Percentiles rank a stretch among this genome's conserved stretches.
phyloP scores from a whole-genome alignment of 2,113 vertebrate genomes.

The Orientallactaga bullata region DNA sequence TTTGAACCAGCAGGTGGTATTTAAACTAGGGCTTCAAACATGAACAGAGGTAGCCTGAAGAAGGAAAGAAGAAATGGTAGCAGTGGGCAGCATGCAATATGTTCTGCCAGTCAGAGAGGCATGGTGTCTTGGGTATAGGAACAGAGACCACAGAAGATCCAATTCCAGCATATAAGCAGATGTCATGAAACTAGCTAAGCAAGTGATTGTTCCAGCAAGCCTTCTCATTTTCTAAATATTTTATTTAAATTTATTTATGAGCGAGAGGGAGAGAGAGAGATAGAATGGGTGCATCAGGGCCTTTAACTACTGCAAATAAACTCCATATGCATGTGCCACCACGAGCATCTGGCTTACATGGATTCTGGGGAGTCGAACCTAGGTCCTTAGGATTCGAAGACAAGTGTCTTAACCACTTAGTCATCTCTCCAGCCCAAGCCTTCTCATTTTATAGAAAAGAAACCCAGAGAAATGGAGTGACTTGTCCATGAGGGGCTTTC shows the following conservation, averaged over 20 bases:
- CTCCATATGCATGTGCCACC: too few relatives aligned
- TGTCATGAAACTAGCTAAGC: neutral
- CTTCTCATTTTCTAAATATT: neutral
- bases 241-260: too few relatives aligned
- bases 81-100: fast-evolving
- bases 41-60: too few relatives aligned
- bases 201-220: neutral
- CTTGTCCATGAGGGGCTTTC: neutral
- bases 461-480: neutral
- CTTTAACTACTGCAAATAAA: too few relatives aligned
- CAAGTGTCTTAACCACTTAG: too few relatives aligned
- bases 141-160: neutral
- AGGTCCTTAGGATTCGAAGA: too few relatives aligned
- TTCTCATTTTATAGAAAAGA: neutral
- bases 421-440: neutral
- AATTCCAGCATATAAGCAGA: neutral
- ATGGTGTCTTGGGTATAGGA: neutral
- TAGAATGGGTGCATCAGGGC: too few relatives aligned
- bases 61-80: neutral
- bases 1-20: neutral
- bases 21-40: neutral
- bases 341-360: too few relatives aligned
- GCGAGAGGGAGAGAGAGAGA: too few relatives aligned
- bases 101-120: fast-evolving
- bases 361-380: too few relatives aligned